These are phyloP conservation scores for Haliclona indistincta DNA, from an alignment of 37 sponge, comb jelly and placozoan genomes.

Conservation along the genomic window DNA sequence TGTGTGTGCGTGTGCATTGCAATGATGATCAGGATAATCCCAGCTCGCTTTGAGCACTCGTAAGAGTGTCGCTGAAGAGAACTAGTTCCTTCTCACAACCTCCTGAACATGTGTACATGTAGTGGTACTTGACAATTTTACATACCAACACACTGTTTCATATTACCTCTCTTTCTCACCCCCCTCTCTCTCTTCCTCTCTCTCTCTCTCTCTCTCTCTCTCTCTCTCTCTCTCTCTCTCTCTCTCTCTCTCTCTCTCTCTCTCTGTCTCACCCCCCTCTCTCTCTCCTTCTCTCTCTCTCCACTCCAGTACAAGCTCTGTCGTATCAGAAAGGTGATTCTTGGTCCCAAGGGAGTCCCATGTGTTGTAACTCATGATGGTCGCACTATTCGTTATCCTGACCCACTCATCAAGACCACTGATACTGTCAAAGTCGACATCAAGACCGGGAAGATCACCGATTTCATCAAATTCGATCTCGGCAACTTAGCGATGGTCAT, in stretches of 20 bases:
- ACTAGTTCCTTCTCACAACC: conserved; percentile 8
- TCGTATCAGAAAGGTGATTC: conserved; percentile 65
- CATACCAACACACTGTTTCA: too few relatives aligned
- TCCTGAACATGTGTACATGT: too few relatives aligned
- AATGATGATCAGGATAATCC: conserved; percentile 71
- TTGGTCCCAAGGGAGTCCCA: conserved; percentile 88
- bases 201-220: too few relatives aligned
- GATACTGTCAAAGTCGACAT: conserved; percentile 95
- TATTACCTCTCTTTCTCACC: too few relatives aligned
- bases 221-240: conserved; percentile 24
- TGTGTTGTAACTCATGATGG: conserved; percentile 97
- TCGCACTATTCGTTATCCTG: conserved; percentile 96
- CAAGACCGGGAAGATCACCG: conserved; percentile 83
- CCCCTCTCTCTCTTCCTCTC: too few relatives aligned
- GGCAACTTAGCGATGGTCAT: conserved; percentile 93
- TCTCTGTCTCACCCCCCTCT: too few relatives aligned
- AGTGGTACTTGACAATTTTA: too few relatives aligned
- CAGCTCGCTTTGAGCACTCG: conserved; percentile 66
- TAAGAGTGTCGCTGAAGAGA: conserved; percentile 41
- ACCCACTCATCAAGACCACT: conserved; percentile 86
- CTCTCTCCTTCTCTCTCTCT: too few relatives aligned
- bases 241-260: too few relatives aligned
- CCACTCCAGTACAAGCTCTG: conserved; percentile 87
- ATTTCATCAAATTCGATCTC: conserved; percentile 89
- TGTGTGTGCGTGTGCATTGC: conserved; percentile 4